phyloP scores from a whole-genome alignment of 92 coral and sea anemone genomes.

The Zoanthus sansibaricus region DNA sequence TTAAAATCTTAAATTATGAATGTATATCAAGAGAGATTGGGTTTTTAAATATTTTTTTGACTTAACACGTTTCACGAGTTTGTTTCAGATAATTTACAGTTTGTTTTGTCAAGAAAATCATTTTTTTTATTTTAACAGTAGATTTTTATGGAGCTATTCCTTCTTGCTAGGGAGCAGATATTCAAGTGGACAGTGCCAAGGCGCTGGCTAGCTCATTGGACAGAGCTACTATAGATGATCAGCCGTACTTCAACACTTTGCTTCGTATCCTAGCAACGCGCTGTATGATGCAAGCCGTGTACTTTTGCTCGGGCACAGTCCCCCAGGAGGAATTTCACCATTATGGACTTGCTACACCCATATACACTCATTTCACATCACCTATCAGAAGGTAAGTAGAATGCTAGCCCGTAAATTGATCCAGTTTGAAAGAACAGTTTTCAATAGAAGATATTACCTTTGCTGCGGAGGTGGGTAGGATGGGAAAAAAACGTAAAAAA shows the following conservation, averaged over 20 bases:
- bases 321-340: conserved; percentile 87
- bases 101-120: background rate
- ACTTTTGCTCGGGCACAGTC: conserved; percentile 97
- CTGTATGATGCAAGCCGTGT: conserved; percentile 99
- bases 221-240: conserved; percentile 80
- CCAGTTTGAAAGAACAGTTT: too few species aligned
- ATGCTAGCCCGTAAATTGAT: background rate
- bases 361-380: conserved; percentile 97
- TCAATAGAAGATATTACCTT: too few species aligned
- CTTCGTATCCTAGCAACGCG: conserved; percentile 97
- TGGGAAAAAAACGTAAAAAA: too few species aligned
- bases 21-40: too few species aligned
- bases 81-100: background rate
- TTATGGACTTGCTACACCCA: conserved; percentile 98
- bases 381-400: conserved; percentile 89
- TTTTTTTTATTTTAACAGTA: background rate
- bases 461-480: too few species aligned
- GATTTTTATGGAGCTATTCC: background rate
- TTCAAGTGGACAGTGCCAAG: conserved; percentile 91
- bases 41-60: too few species aligned
- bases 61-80: too few species aligned
- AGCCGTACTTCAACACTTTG: conserved; percentile 95
- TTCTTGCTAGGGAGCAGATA: conserved; percentile 73
- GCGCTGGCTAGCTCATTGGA: conserved; percentile 90
- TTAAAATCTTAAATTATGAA: too few species aligned